phyloP scores from a whole-genome alignment of 2,888 invertebrate species.

The Lumbricus terrestris region DNA sequence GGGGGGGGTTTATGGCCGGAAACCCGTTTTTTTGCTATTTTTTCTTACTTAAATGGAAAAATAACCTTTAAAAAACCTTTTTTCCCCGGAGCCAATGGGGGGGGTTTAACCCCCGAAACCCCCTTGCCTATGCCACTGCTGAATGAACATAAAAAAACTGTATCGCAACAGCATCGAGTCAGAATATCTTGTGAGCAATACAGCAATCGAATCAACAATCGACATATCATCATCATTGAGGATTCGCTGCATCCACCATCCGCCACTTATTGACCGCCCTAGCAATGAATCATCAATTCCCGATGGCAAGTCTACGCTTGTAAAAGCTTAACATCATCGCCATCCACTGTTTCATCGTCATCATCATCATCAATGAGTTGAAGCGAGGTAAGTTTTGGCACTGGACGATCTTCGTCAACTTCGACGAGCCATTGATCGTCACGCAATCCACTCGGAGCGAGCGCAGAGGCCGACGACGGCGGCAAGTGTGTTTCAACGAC shows the following conservation, averaged over 20 bases:
- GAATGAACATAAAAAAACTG: not conserved
- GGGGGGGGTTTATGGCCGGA: no score
- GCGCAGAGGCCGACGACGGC: not conserved
- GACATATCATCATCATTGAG: no score
- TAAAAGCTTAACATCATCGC: conserved; percentile 26
- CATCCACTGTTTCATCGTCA: conserved; percentile 18
- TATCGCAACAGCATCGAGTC: not conserved
- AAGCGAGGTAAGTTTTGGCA: not conserved
- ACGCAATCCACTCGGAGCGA: not conserved
- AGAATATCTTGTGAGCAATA: not conserved
- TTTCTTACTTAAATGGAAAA: no score
- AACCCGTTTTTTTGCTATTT: no score
- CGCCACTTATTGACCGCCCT: not conserved
- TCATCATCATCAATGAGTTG: not conserved
- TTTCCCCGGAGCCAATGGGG: no score
- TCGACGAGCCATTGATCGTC: not conserved
- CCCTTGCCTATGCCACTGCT: no score
- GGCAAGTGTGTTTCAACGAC: not conserved
- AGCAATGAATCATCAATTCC: not conserved
- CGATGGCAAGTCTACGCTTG: not conserved
- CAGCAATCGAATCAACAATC: not conserved
- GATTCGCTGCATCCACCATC: not conserved
- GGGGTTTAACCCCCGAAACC: no score
- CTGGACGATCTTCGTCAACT: not conserved
- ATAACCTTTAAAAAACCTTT: no score